These are phyloP conservation scores for Liasis olivaceus DNA, from an alignment of 2,797 vertebrate species.

Conservation along the genomic window DNA sequence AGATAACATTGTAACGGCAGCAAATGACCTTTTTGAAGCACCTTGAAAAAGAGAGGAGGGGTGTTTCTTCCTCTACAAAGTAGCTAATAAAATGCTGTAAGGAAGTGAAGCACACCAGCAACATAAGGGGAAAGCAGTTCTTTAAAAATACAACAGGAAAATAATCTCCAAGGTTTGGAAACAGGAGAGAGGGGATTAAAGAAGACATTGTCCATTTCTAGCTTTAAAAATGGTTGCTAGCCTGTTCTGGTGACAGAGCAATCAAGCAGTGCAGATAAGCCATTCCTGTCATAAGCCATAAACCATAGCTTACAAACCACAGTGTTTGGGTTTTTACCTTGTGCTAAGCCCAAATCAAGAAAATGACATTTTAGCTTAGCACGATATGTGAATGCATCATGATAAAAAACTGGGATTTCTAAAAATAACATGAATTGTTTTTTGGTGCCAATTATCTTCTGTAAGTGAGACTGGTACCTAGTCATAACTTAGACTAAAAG, in stretches of 20 bases:
- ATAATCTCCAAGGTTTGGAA: neutral
- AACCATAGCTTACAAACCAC: no score
- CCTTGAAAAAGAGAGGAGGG: neutral
- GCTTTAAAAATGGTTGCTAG: neutral
- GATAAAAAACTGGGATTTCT: neutral
- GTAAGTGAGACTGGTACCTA: neutral
- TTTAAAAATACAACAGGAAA: neutral
- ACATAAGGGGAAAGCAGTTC: neutral
- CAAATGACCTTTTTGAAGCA: neutral
- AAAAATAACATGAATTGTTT: neutral
- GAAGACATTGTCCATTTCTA: neutral
- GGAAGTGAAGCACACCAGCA: neutral
- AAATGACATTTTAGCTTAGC: no score
- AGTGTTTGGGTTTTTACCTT: no score
- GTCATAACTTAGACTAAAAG: neutral
- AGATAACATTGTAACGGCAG: neutral
- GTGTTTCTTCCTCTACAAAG: neutral
- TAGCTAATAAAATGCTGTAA: neutral
- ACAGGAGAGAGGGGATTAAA: neutral
- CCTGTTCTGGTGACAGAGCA: neutral
- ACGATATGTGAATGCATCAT: neutral
- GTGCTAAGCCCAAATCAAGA: no score
- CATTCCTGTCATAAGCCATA: no score
- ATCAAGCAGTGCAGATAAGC: neutral
- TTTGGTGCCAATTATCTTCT: neutral